Evolutionary conservation across 2,888 invertebrate genomes (phyloP), one percentile per base, ranked within the genome.

Genomic region (Bombyx huttoni): DNA sequence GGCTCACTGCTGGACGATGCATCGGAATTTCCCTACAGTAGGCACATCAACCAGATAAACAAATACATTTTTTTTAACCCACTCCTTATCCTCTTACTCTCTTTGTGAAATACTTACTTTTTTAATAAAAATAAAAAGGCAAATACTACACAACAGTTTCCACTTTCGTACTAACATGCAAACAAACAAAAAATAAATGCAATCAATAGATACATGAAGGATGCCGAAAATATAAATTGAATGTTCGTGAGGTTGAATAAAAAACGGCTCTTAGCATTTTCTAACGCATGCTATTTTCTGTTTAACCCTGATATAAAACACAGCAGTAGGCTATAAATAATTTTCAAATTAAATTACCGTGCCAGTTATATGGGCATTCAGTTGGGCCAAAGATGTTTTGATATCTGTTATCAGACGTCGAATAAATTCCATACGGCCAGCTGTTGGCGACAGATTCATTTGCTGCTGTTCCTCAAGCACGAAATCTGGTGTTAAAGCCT

Each of bases 351-450:
- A 53, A 1, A 49, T 53, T 62, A 71, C 73, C 63, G 68, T 64
- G 24, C 61, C 62, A 14, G 58, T 60, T 13, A 65, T 53, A 13
- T 70, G 68, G 6, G 61, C 57, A 14, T 64, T 59, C 1, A 79
- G 68, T 12, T 45, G 50, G 5, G 59, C 63, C 24, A 83, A 51
- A 0, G 69, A 55, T 0, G 60, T 46, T 49, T 65, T 74, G 48
- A 84, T 80, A 35, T 83, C 83, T 1, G 57, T 54, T n/a, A 83
- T 67, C 53, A 69, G 59, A 0, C 74, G 72, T 35, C 68, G 73
- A 47, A 68, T 79, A 65, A 67, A 78, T 63, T 72, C 81, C 61
- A 77, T 67, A 54, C 72, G 78, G 51, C 63, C 86, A 59, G 64
- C 80, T 59, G 69, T 85, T 54, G 67, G 89, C 56, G 76, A 65